Conservation (phyloP, 2,888 invertebrate genomes). For the Apamea sordens region DNA sequence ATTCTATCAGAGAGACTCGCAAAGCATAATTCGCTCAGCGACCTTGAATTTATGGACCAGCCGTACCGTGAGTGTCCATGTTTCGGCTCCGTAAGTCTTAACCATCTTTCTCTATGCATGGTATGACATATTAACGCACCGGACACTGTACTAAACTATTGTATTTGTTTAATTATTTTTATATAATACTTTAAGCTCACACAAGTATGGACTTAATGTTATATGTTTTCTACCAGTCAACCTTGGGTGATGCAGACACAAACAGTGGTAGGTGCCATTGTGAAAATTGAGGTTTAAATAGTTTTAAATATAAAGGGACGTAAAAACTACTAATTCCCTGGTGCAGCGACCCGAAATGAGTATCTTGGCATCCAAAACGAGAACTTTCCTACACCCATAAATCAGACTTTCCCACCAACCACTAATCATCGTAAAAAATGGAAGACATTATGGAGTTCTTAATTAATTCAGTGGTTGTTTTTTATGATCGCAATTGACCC, state of each 20-base stretch:
- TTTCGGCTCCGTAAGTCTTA: too few relatives aligned
- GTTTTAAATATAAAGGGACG: not conserved
- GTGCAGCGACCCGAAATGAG: not conserved
- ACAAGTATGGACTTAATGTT: not conserved
- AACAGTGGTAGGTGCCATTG: not conserved
- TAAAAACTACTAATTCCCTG: not conserved
- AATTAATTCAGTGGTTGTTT: constrained; percentile 47
- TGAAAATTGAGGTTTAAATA: not conserved
- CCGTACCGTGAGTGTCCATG: too few relatives aligned
- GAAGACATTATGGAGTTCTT: constrained; percentile 28
- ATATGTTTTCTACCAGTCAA: not conserved
- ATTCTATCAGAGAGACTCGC: too few relatives aligned
- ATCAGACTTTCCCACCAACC: constrained; percentile 3
- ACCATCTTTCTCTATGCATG: not conserved
- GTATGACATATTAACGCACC: not conserved
- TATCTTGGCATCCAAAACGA: constrained; percentile 2
- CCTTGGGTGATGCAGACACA: not conserved
- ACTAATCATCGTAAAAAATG: constrained; percentile 44
- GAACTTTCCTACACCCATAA: constrained; percentile 25
- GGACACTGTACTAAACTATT: not conserved
- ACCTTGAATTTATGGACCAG: too few relatives aligned
- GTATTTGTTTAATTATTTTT: not conserved
- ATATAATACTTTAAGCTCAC: not conserved
- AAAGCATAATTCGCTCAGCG: too few relatives aligned
- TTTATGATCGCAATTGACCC: constrained; percentile 29